Evolutionary conservation across 2,888 invertebrate genomes (phyloP).

Genomic region (Tiphia femorata): DNA sequence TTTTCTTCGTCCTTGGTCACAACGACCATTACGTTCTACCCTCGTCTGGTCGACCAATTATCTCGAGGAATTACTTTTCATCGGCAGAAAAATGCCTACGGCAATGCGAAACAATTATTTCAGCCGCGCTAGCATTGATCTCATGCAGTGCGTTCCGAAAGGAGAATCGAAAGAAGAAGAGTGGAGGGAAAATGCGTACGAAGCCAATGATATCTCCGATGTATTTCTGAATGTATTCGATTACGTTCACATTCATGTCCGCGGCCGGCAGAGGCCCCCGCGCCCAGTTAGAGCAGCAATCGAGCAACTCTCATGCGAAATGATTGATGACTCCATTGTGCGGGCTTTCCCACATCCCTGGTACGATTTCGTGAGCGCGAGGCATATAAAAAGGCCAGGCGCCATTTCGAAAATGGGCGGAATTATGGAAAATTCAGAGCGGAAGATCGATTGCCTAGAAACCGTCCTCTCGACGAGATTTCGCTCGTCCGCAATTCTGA

Average conservation of each 20-base stretch:
- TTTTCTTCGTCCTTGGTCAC: too few relatives aligned
- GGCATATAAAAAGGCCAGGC: conserved; percentile 52
- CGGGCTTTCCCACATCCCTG: conserved; percentile 54
- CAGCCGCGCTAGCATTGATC: too few relatives aligned
- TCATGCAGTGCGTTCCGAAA: too few relatives aligned
- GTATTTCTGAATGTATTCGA: conserved; percentile 60
- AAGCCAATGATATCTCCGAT: conserved; percentile 25
- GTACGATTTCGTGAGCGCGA: conserved; percentile 50
- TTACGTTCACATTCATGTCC: conserved; percentile 51
- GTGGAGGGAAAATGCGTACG: conserved; percentile 17
- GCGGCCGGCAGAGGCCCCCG: conserved; percentile 29
- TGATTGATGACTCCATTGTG: conserved; percentile 69
- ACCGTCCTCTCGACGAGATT: conserved; percentile 36
- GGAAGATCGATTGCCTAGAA: conserved; percentile 52
- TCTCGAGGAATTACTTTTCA: too few relatives aligned
- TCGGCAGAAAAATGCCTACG: too few relatives aligned
- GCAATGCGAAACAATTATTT: too few relatives aligned
- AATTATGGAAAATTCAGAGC: conserved; percentile 64
- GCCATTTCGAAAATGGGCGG: conserved; percentile 62
- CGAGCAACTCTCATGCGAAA: conserved; percentile 63
- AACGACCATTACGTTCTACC: too few relatives aligned
- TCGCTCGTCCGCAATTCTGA: conserved; percentile 13
- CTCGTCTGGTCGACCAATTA: too few relatives aligned
- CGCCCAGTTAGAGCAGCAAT: conserved; percentile 59
- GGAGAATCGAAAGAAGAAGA: too few relatives aligned